These are phyloP conservation scores for Pseudoips prasinana DNA, from an alignment of 2,888 invertebrate species.

Conservation along the genomic window DNA sequence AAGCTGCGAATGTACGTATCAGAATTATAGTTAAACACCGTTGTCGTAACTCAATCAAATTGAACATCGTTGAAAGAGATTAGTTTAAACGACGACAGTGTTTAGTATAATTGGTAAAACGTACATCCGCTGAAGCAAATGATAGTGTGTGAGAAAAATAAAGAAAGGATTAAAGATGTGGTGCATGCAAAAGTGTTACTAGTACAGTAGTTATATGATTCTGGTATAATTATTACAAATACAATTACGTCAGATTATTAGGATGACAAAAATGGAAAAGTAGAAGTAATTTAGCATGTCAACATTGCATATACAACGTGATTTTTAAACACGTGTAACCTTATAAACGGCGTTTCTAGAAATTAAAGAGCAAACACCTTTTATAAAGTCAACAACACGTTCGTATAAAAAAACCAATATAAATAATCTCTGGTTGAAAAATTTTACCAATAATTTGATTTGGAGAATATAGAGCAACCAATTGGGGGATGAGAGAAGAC, in stretches of 20 bases:
- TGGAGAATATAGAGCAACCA: constrained; percentile 35
- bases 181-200: constrained; percentile 33
- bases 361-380: too few relatives aligned
- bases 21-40: constrained; percentile 18
- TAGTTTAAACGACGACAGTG: constrained; percentile 11
- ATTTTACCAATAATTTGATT: constrained; percentile 28
- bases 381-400: neutral
- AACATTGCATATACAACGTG: too few relatives aligned
- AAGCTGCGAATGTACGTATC: constrained; percentile 45
- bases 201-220: too few relatives aligned
- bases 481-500: constrained; percentile 31
- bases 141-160: constrained; percentile 29
- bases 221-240: too few relatives aligned
- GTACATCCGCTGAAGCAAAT: constrained; percentile 36
- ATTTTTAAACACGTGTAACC: too few relatives aligned
- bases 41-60: constrained; percentile 8
- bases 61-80: constrained; percentile 11
- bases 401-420: constrained; percentile 11
- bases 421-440: constrained; percentile 9
- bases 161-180: constrained; percentile 29
- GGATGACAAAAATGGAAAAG: too few relatives aligned
- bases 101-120: constrained; percentile 16
- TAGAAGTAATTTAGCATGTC: too few relatives aligned
- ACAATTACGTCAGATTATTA: constrained; percentile 1
- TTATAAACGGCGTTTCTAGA: too few relatives aligned